Percentiles rank a stretch among this genome's conserved stretches.
These are phyloP conservation scores for Embiotoca jacksoni DNA, from an alignment of 2,113 vertebrate genomes.

Conservation along the genomic window DNA sequence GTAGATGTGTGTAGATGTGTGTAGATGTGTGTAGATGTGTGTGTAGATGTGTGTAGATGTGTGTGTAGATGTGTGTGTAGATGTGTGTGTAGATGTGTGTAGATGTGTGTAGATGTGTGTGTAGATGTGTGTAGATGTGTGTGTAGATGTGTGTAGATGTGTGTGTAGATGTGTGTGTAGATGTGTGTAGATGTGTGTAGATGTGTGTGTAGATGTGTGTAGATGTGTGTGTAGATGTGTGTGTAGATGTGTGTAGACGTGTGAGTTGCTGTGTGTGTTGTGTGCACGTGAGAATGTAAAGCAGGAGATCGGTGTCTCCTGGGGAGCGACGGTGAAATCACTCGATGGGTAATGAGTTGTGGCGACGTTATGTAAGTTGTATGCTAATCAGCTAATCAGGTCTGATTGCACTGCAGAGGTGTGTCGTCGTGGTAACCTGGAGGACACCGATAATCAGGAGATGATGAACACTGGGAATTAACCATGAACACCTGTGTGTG, in stretches of 20 bases:
- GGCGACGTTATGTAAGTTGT: constrained; percentile 73
- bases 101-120: no score
- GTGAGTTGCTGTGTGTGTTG: neutral
- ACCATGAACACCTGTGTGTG: constrained; percentile 7
- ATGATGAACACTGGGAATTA: constrained; percentile 64
- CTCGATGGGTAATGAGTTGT: constrained; percentile 75
- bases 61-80: neutral
- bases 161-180: neutral
- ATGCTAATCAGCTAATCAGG: constrained; percentile 83
- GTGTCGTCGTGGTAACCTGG: constrained; percentile 72
- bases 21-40: neutral
- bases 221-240: neutral
- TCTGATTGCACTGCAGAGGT: constrained; percentile 76
- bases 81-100: neutral
- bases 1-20: no score
- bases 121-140: neutral
- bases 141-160: neutral
- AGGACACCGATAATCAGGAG: constrained; percentile 75
- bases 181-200: neutral
- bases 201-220: neutral
- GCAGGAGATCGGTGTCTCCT: constrained; percentile 32
- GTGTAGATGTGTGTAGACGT: neutral
- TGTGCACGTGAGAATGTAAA: neutral
- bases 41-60: neutral
- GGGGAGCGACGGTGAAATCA: constrained; percentile 63